Base-by-base conservation (phyloP, 1,140 invertebrate species). In the Phymastichus coffea region DNA sequence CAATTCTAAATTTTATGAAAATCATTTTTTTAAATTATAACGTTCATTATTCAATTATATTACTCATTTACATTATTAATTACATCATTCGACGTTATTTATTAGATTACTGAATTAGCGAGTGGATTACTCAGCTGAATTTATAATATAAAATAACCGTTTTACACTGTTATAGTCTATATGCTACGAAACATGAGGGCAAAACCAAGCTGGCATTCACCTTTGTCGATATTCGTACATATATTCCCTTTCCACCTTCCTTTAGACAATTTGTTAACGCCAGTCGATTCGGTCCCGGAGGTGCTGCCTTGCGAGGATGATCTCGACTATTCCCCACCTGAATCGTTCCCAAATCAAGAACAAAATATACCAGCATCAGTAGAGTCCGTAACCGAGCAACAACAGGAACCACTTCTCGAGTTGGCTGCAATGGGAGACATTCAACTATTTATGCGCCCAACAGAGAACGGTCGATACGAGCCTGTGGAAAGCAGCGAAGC, bases 381-480 rank as follows among this genome's bases (percentile, higher is more conserved):
- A 9, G 25, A 30, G 2, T 23, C 14, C 22, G 14, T 14, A 2
- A 56, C 17, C 15, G 22, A 61, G 61, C 72, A 76, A 47, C 74
- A 78, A 23, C 77, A 71, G 61, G 76, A 74, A 57, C 76, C 79
- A 60, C 63, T 80, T 33, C 58, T 81, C 43, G 79, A 81, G 55
- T 67, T 81, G 30, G 78, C 78, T 22, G 75, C 74, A 38, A 74
- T 77, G 63, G 78, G 76, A 53, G 79, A 76, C 33, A 79, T 82
- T 63, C 79, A 82, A 63, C n/a, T n/a, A n/a, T 81, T 82, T 52
- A 75, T 82, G 38, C 73, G 78, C 2, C 77, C 78, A 25, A 79
- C 75, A 12, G 78, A 79, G 52, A 76, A 81, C 62, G 80, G 80
- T 55, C 72, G 73, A 65, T 82, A 80, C 58, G 79, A 81, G 59